Evolutionary conservation across 2,113 vertebrate genomes (phyloP), one percentile per base, ranked within the genome.

Genomic region (Ibidorhyncha struthersii): DNA sequence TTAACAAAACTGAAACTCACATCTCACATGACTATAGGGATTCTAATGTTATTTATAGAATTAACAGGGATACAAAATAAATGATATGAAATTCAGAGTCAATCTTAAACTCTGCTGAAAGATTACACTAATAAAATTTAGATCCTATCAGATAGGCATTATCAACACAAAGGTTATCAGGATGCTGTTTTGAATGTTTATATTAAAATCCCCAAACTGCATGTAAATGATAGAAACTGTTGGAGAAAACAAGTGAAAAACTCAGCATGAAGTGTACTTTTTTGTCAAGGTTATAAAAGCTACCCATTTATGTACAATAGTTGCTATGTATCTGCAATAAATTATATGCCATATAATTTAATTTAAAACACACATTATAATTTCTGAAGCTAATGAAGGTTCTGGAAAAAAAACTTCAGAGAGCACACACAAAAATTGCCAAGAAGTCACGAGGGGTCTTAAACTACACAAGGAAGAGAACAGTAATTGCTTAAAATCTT

Each of bases 371-470:
- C 41, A 74, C 12, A 67, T 82, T 88, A 52, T 59, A 36, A 74
- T 95, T 93, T 92, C 49, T 56, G 27, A 92, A 83, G 26, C 18
- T 93, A 92, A 92, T 90, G 65, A 91, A 96, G n/a, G 61, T 71
- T 79, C 32, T 86, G 27, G 19, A 6, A 69, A 77, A 84, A 88
- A 66, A 91, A 22, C 45, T 59, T 90, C 67, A 62, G 41, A 83
- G 5, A 77, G 8, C 7, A 40, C 22, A 70, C 11, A 73, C 2
- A 74, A 56, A 87, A 83, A 70, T 80, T 90, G 14, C 25, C 41
- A 88, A 81, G 79, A 93, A 88, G 73, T 53, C 82, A 89, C 71
- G 30, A 71, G 55, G 63, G 30, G 29, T 89, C 72, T 86, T 81
- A 71, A 93, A 92, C 55, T 83, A 80, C 71, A 78, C 55, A 83